These are phyloP conservation scores for Daboia siamensis DNA, from an alignment of 2,113 vertebrate genomes.

Conservation along the genomic window DNA sequence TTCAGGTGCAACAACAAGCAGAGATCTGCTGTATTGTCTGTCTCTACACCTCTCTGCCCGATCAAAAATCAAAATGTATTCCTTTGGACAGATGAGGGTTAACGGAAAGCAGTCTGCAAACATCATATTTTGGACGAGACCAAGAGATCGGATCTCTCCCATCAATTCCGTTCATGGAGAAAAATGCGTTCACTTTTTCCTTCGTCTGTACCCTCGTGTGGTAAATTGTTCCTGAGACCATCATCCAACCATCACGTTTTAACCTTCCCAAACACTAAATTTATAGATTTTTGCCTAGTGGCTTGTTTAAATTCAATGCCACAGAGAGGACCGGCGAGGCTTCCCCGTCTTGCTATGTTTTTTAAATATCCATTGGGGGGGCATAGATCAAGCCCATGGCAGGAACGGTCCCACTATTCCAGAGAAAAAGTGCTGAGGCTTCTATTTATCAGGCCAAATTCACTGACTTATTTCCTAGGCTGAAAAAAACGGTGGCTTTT, in stretches of 20 bases:
- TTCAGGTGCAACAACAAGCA: background rate
- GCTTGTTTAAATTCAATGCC: accelerated
- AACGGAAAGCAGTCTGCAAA: background rate
- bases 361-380: constrained; percentile 19
- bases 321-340: background rate
- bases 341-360: background rate
- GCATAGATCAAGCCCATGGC: constrained; percentile 47
- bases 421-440: constrained; percentile 53
- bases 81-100: background rate
- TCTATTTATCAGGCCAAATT: constrained; percentile 53
- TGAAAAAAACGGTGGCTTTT: background rate
- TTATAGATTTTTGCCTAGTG: background rate
- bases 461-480: constrained; percentile 27
- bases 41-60: background rate
- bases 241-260: background rate
- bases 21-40: background rate
- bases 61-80: background rate
- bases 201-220: background rate
- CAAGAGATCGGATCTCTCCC: background rate
- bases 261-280: background rate
- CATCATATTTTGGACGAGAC: background rate
- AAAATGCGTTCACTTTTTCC: background rate
- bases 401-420: constrained; percentile 26
- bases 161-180: background rate
- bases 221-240: background rate